Evolutionary conservation across 2,888 invertebrate species (phyloP), one percentile per base, ranked within the genome.

Genomic region (Drosophila suboccidentalis): DNA sequence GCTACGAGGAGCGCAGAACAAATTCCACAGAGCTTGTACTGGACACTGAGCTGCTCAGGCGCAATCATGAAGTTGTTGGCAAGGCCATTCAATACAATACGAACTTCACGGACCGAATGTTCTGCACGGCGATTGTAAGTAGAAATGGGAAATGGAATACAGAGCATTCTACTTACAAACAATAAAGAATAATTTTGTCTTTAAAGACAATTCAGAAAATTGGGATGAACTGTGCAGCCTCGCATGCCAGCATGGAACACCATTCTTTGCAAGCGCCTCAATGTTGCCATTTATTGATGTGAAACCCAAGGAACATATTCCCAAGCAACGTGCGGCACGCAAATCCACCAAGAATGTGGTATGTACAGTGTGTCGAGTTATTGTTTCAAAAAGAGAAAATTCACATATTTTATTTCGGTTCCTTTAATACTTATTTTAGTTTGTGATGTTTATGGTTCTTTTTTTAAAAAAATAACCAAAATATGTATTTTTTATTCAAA

Each of bases 11-110:
- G 17, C 90, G 89, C 3, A 80, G 90, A 1, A 91, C 92, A 34
- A 92, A 93, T 72, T 81, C 92, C 9, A 87, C 91, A 3, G 92
- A 93, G 72, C 88, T 92, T 8, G 90, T 92, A 3, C 85, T 90
- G 67, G 93, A 93, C 80, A 92, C 93, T 1, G 90, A 93, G 64
- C 90, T 93, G 0, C 79, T 92, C 0, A 89, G 91, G 50, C 90
- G 92, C 62, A 91, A 90, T 55, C 90, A 91, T 71, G 92, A 92
- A 58, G 78, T 92, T 0, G 81, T 92, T 4, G 89, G 89, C 1
- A 90, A 90, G 32, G 83, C 92, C 1, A 81, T 93, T 26, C 81
- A 91, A 54, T 78, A 84, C 9, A 88, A 80, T 39, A 81, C 89
- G 0, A 89, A 90, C 46, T 90, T 93, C 11, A 90, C 90, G 6